These are phyloP conservation scores for Chrysina gloriosa DNA, from an alignment of 2,888 invertebrate species.

Conservation along the genomic window DNA sequence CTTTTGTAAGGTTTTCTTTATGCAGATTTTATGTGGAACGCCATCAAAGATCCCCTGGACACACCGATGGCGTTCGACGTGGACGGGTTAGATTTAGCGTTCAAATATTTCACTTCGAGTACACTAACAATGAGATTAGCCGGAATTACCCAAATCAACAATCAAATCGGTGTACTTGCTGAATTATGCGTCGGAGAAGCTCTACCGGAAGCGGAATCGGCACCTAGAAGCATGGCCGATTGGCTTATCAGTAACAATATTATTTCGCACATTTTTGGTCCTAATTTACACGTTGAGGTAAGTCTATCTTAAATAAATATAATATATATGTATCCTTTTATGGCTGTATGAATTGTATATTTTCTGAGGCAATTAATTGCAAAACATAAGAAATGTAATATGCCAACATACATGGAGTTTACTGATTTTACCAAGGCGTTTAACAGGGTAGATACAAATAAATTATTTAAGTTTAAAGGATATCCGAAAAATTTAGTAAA, in stretches of 20 bases:
- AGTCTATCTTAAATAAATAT: slow-evolving; percentile 37
- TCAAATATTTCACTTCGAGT: slow-evolving; percentile 95
- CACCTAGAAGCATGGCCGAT: slow-evolving; percentile 85
- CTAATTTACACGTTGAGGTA: slow-evolving; percentile 95
- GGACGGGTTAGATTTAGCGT: slow-evolving; percentile 92
- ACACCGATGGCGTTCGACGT: slow-evolving; percentile 87
- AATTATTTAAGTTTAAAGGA: too few species aligned
- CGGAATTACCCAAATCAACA: slow-evolving; percentile 94
- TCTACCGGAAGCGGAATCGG: slow-evolving; percentile 85
- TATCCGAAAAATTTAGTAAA: too few species aligned
- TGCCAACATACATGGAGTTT: too few species aligned
- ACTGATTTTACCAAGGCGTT: too few species aligned
- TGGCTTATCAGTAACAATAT: slow-evolving; percentile 93
- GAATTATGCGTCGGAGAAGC: slow-evolving; percentile 92
- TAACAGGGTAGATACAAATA: too few species aligned
- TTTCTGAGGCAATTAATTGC: too few species aligned
- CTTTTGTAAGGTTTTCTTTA: too few species aligned
- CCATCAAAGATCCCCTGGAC: slow-evolving; percentile 91
- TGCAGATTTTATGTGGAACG: slow-evolving; percentile 93
- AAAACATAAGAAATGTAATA: too few species aligned
- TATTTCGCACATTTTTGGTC: slow-evolving; percentile 95
- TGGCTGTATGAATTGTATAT: too few species aligned
- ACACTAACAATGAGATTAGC: slow-evolving; percentile 94
- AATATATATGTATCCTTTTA: too few species aligned
- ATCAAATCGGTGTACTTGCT: slow-evolving; percentile 91